phyloP scores from a whole-genome alignment of 1,140 invertebrate species.

The Lepidurus arcticus region DNA sequence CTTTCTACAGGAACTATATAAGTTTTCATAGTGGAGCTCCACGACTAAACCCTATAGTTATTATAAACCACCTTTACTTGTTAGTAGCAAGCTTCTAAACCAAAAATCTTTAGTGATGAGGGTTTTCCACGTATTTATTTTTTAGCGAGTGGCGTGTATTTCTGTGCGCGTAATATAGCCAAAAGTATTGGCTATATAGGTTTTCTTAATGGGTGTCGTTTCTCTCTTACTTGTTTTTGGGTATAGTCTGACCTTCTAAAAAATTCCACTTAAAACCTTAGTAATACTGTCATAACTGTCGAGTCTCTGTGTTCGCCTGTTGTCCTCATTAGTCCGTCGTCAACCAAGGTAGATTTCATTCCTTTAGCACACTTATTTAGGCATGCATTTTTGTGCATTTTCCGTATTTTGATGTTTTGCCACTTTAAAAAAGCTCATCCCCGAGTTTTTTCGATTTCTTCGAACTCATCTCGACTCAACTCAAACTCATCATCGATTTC shows the following conservation, averaged over 20 bases:
- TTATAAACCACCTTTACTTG: neutral
- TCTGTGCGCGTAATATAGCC: neutral
- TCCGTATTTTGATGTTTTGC: no score
- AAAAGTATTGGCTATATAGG: neutral
- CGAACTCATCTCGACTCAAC: no score
- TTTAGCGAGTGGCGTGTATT: neutral
- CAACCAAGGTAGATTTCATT: slow-evolving; percentile 19
- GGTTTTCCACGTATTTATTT: neutral
- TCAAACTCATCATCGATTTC: no score
- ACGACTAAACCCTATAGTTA: neutral
- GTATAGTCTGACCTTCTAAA: slow-evolving; percentile 13
- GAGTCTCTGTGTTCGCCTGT: slow-evolving; percentile 20
- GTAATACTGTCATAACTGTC: slow-evolving; percentile 14
- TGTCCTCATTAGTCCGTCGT: slow-evolving; percentile 13
- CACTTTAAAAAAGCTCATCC: no score
- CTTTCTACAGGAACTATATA: neutral
- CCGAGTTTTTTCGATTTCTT: no score
- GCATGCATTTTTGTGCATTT: neutral
- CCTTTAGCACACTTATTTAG: neutral
- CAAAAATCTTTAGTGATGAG: no score
- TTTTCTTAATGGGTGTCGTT: neutral
- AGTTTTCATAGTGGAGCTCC: neutral
- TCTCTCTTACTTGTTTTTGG: neutral
- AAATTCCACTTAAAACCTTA: neutral
- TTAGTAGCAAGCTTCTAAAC: neutral